Evolutionary conservation across 2,888 invertebrate species (phyloP), one percentile per base, ranked within the genome.

Genomic region (Rotaria magnacalcarata): DNA sequence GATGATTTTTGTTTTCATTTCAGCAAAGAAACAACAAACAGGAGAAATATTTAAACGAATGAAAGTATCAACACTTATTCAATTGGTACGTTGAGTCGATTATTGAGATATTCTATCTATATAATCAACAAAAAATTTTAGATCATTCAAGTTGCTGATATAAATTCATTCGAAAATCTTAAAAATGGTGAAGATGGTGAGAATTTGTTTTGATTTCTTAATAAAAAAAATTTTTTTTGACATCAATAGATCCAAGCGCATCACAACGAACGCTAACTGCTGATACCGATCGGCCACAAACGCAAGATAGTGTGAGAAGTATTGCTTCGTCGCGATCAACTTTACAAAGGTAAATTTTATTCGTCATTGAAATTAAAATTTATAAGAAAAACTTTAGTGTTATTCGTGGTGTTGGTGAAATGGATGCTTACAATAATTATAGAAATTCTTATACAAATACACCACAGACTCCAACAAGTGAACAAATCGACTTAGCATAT

Each of bases 11-110:
- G 50, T 74, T 41, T 1, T 14, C 34, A 4, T 75, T 87, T 27
- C 52, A 27, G 60, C 27, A 16, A 21, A 7, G 0, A 85, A 43
- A 56, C 47, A 27, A 85, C 89, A 89, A 85, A 89, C 89, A 87
- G 90, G 90, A 89, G 91, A 91, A 88, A 89, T 91, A 54, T 91
- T 91, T 88, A 91, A 90, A 88, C 88, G 91, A 84, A 91, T 91
- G 90, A 91, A 91, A 89, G 86, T 90, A 19, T 89, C 91, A 52
- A 91, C 91, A 85, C 91, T 91, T 89, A 90, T 90, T 50, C 91
- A 91, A 86, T 87, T 91, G 89, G 90, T 91, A 88, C 88, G 90
- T 87, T 19, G 6, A 60, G 24, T 85, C 47, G 8, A 50, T 84
- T 21, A 19, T 50, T 14, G 50, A 43, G 43, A 4, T 24, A 43